Percentiles rank a stretch among this genome's conserved stretches.
These are phyloP conservation scores for Eurytoma californica DNA, from an alignment of 2,888 invertebrate genomes.

Conservation along the genomic window DNA sequence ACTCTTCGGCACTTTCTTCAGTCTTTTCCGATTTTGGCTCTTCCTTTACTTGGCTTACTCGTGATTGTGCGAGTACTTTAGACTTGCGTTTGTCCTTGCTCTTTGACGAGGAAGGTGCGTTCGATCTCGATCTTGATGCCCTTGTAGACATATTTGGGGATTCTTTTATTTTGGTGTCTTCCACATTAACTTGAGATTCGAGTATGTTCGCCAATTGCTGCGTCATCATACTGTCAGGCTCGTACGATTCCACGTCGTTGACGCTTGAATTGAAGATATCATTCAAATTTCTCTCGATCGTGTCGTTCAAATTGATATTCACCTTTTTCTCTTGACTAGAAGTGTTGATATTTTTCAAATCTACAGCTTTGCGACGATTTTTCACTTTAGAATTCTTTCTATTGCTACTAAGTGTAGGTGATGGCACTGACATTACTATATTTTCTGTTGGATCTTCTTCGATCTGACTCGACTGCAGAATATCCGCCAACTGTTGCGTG, in stretches of 20 bases:
- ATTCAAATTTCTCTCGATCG: constrained; percentile 47
- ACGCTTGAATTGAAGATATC: constrained; percentile 39
- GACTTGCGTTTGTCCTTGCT: background rate
- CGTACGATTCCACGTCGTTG: constrained; percentile 32
- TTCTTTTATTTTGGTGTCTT: background rate
- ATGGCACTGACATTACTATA: constrained; percentile 9
- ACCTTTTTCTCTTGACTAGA: background rate
- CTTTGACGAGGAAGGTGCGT: background rate
- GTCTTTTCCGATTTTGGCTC: background rate
- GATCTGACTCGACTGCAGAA: constrained; percentile 62
- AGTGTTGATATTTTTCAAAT: background rate
- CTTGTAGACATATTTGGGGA: background rate
- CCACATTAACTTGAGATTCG: constrained; percentile 49
- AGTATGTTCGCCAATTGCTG: constrained; percentile 65
- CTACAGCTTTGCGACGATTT: constrained; percentile 21
- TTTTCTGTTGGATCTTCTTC: background rate
- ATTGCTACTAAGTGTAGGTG: constrained; percentile 44
- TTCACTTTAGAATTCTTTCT: constrained; percentile 7
- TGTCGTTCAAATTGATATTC: constrained; percentile 44
- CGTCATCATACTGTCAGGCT: constrained; percentile 62
- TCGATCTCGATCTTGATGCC: constrained; percentile 13
- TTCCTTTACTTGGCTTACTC: background rate
- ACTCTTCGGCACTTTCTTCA: constrained; percentile 41
- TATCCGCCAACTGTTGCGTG: constrained; percentile 65
- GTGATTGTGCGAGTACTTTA: background rate